phyloP scores from a whole-genome alignment of 2,113 vertebrate genomes.

The Colius striatus region DNA sequence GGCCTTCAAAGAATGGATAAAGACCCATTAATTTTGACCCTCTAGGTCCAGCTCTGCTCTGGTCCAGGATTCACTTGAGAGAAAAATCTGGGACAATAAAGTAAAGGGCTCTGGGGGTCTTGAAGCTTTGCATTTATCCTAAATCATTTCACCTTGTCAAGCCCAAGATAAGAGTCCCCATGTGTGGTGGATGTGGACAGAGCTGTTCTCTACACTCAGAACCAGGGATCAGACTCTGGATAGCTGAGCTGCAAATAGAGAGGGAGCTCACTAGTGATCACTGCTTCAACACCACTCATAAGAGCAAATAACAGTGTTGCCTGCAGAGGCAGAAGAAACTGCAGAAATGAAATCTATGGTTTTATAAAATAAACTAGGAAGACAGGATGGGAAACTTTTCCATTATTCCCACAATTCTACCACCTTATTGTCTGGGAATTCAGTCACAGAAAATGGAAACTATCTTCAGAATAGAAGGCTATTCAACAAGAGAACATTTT shows the following conservation, averaged over 20 bases:
- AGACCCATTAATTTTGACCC: background rate
- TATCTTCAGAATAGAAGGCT: background rate
- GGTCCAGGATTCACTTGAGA: background rate
- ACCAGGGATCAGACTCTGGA: background rate
- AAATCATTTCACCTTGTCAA: background rate
- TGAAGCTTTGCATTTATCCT: background rate
- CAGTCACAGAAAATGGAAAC: background rate
- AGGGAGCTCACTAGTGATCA: background rate
- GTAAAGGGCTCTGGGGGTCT: background rate
- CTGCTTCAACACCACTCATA: background rate
- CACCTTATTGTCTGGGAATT: background rate
- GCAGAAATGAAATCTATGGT: background rate
- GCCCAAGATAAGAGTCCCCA: background rate
- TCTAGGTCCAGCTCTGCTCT: background rate
- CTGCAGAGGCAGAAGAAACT: background rate
- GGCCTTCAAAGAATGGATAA: background rate
- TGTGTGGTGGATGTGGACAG: rapidly evolving
- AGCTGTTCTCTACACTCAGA: background rate
- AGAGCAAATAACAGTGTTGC: background rate
- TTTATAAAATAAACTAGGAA: background rate
- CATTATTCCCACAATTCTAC: background rate
- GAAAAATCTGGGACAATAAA: background rate
- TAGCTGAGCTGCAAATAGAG: background rate
- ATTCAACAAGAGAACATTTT: background rate
- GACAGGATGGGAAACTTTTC: background rate